phyloP scores from a whole-genome alignment of 2,113 vertebrate genomes.

The Stegastes partitus region DNA sequence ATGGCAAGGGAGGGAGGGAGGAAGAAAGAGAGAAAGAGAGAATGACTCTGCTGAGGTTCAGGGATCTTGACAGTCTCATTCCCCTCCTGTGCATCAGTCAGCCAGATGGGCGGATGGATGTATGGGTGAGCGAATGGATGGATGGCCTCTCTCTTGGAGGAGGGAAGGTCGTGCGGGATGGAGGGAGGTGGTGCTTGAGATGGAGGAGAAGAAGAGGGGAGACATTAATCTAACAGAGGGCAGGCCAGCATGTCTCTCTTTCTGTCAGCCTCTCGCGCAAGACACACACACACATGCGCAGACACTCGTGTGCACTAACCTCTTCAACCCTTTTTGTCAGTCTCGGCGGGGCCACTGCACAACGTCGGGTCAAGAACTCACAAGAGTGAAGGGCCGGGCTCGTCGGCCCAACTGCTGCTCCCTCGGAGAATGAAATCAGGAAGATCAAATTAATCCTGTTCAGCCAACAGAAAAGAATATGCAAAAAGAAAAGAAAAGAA shows the following conservation, averaged over 20 bases:
- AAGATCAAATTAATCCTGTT: slow-evolving; percentile 37
- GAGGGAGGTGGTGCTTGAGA: slow-evolving; percentile 71
- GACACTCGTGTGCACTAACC: not conserved
- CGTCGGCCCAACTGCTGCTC: not conserved
- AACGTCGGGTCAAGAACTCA: slow-evolving; percentile 47
- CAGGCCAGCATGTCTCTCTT: slow-evolving; percentile 52
- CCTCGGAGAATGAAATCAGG: slow-evolving; percentile 20
- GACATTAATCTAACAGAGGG: slow-evolving; percentile 79
- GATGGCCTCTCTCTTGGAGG: slow-evolving; percentile 72
- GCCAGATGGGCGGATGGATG: slow-evolving; percentile 76
- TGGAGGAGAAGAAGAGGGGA: slow-evolving; percentile 65
- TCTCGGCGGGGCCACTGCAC: slow-evolving; percentile 14
- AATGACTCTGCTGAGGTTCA: slow-evolving; percentile 76
- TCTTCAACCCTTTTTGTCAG: slow-evolving; percentile 12
- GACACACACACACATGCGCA: not conserved
- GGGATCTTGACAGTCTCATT: slow-evolving; percentile 81
- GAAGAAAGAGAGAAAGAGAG: slow-evolving; percentile 34
- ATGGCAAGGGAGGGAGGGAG: slow-evolving; percentile 52
- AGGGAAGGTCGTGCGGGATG: slow-evolving; percentile 78
- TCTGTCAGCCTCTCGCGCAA: slow-evolving; percentile 16
- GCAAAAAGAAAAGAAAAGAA: not conserved
- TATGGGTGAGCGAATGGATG: slow-evolving; percentile 70
- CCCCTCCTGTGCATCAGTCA: slow-evolving; percentile 79
- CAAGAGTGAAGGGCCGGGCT: slow-evolving; percentile 14
- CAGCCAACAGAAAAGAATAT: not conserved